Percentiles rank a stretch among this genome's conserved stretches.
These are phyloP conservation scores for Gymnocypris eckloni DNA, from an alignment of 2,797 vertebrate genomes.

Conservation along the genomic window DNA sequence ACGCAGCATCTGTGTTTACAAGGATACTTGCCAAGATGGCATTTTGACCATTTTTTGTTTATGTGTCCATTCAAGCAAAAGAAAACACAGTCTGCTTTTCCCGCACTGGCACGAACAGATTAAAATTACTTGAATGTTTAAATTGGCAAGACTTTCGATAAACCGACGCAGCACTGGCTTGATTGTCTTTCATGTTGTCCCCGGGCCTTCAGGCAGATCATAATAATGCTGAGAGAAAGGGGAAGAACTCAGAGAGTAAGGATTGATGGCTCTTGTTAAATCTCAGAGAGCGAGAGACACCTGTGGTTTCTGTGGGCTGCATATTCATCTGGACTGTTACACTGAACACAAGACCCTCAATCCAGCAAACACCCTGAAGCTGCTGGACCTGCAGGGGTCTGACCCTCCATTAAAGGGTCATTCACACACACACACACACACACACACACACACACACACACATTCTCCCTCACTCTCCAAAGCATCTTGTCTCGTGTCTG, in stretches of 20 bases:
- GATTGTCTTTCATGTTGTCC: background rate
- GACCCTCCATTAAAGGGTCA: background rate
- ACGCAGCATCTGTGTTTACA: background rate
- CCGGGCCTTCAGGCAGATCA: background rate
- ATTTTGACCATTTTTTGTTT: background rate
- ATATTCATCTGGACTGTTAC: background rate
- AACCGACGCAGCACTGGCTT: background rate
- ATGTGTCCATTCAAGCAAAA: background rate
- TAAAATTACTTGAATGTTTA: background rate
- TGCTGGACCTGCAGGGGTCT: background rate
- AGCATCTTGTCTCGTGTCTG: constrained; percentile 4
- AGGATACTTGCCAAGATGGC: background rate
- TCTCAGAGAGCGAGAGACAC: background rate
- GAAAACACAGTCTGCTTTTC: background rate
- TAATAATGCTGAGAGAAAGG: background rate
- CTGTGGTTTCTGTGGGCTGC: background rate
- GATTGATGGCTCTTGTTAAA: constrained; percentile 13
- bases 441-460: no score
- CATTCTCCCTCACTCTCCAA: background rate
- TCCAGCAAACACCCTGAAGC: constrained; percentile 13
- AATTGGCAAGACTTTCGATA: background rate
- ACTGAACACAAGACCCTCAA: constrained; percentile 39
- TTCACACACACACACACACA: background rate
- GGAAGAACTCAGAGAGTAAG: background rate
- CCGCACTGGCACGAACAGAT: background rate